phyloP scores from a whole-genome alignment of 1,140 invertebrate genomes.

The Lucilia cuprina region DNA sequence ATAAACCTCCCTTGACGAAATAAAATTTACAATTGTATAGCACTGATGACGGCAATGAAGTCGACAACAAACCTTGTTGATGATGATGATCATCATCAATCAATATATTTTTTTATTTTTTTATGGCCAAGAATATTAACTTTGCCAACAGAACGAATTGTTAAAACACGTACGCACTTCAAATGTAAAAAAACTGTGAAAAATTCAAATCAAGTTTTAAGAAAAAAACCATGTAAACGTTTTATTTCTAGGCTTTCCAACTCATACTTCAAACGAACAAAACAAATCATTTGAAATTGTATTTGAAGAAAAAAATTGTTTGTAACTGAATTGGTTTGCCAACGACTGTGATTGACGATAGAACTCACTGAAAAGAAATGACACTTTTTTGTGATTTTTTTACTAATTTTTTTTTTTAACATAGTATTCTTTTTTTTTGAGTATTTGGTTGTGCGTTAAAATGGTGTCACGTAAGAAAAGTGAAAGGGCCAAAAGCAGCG shows the following conservation, averaged over 20 bases:
- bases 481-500: not conserved
- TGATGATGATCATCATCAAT: not conserved
- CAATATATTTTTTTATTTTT: not conserved
- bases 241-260: no score
- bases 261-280: not conserved
- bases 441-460: not conserved
- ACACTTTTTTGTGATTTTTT: not conserved
- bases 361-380: not conserved
- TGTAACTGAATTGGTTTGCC: not conserved
- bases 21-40: not conserved
- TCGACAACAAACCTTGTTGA: not conserved
- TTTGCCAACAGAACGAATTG: not conserved
- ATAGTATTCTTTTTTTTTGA: not conserved
- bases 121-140: not conserved
- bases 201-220: not conserved
- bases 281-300: not conserved
- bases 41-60: not conserved
- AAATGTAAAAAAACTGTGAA: not conserved
- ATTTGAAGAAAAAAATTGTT: not conserved
- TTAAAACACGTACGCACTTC: not conserved
- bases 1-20: not conserved
- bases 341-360: conserved; percentile 1
- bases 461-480: conserved; percentile 14
- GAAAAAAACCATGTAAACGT: not conserved
- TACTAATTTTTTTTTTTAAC: not conserved